Conservation (phyloP, 2,113 vertebrate genomes). For the Oxyura jamaicensis region DNA sequence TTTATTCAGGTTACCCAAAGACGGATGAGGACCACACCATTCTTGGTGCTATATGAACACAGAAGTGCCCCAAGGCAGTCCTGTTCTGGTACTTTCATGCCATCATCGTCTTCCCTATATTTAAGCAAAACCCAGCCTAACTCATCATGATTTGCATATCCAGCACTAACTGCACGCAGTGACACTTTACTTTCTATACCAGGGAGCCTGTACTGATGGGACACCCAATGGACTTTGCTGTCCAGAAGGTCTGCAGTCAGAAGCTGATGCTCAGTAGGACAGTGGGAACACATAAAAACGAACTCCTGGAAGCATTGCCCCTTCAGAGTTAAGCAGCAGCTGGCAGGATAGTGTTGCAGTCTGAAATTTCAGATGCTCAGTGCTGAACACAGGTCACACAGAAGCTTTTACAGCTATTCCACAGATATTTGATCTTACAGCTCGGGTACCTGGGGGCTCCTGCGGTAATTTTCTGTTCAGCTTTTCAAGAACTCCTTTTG, state of each 20-base stretch:
- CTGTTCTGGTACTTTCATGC: not conserved
- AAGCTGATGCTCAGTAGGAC: not conserved
- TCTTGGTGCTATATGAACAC: not conserved
- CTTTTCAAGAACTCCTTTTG: not conserved
- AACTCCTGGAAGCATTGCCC: not conserved
- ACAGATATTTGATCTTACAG: not conserved
- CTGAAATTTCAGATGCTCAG: not conserved
- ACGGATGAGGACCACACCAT: not conserved
- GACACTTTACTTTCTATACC: no score
- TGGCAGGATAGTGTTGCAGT: not conserved
- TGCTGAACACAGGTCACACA: not conserved
- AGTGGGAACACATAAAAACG: no score
- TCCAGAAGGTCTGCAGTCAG: not conserved
- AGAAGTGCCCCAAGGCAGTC: not conserved
- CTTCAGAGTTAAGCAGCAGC: not conserved
- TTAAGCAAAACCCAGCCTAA: not conserved
- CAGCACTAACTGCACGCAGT: not conserved
- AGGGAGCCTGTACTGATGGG: not conserved
- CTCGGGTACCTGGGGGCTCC: not conserved
- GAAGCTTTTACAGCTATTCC: not conserved
- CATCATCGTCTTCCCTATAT: not conserved
- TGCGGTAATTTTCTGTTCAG: not conserved
- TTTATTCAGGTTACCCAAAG: not conserved
- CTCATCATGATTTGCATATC: not conserved
- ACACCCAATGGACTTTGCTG: not conserved